A percentile compares a stretch with the other conserved stretches of the same genome.
phyloP scores from a whole-genome alignment of 1,140 invertebrate genomes.

The Platorchestia sp. region DNA sequence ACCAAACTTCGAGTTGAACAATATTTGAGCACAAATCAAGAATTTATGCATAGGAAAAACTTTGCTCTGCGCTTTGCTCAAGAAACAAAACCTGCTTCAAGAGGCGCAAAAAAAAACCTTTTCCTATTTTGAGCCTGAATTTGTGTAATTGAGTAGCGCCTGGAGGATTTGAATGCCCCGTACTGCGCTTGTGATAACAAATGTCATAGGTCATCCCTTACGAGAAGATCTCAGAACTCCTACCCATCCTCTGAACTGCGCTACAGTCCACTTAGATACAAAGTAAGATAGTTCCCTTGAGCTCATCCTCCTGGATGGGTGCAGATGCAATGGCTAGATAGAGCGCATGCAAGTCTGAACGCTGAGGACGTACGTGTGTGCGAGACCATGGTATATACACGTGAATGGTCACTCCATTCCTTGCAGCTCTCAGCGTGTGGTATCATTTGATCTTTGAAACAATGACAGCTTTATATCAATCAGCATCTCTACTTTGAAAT shows the following conservation, averaged over 20 bases:
- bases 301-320: background rate
- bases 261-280: background rate
- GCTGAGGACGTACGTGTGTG: background rate
- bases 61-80: too few relatives aligned
- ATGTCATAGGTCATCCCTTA: background rate
- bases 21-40: too few relatives aligned
- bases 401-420: background rate
- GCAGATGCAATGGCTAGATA: background rate
- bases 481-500: background rate
- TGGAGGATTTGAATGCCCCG: too few relatives aligned
- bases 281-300: background rate
- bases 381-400: background rate
- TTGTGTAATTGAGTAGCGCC: too few relatives aligned
- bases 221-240: background rate
- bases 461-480: background rate
- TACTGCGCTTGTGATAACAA: too few relatives aligned
- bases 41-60: too few relatives aligned
- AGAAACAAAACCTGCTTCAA: too few relatives aligned
- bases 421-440: background rate
- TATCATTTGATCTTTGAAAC: background rate
- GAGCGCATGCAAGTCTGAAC: background rate
- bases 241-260: background rate
- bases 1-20: too few relatives aligned
- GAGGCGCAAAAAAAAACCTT: too few relatives aligned
- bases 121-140: too few relatives aligned